Percentiles rank a stretch among this genome's conserved stretches.
Conservation (phyloP, 2,113 vertebrate species). For the Cnemophilus loriae region DNA sequence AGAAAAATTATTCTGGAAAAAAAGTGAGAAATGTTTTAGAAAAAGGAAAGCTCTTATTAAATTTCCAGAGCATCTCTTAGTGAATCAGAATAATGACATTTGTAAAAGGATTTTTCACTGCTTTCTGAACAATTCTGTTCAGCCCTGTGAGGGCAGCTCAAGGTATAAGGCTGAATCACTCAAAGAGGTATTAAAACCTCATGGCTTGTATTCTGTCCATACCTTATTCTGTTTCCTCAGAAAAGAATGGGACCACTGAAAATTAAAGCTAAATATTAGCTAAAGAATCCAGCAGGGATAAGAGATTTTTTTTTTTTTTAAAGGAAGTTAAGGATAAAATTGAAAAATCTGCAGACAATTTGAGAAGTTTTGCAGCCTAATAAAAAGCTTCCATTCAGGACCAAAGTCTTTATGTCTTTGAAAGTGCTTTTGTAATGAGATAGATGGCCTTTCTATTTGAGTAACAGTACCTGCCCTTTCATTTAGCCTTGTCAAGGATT, state of each 20-base stretch:
- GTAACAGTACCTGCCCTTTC: slow-evolving; percentile 13
- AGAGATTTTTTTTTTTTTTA: neutral
- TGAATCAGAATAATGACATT: neutral
- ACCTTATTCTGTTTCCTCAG: neutral
- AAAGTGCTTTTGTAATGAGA: slow-evolving; percentile 52
- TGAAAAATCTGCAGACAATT: slow-evolving; percentile 3
- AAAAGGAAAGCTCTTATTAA: neutral
- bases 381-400: slow-evolving; percentile 12
- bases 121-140: neutral
- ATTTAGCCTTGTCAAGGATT: slow-evolving; percentile 10
- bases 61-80: neutral
- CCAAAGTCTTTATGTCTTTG: slow-evolving; percentile 24
- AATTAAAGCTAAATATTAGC: neutral
- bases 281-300: neutral
- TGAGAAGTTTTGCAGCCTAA: neutral
- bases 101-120: neutral
- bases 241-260: neutral
- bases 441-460: neutral
- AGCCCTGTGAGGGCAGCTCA: neutral
- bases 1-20: neutral
- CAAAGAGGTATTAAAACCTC: neutral
- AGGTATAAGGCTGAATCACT: neutral
- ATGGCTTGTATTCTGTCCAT: neutral
- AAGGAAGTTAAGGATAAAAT: neutral
- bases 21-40: neutral